Percentiles rank a stretch among this genome's conserved stretches.
Evolutionary conservation across 2,113 vertebrate species (phyloP).

Genomic region (Hipposideros armiger): DNA sequence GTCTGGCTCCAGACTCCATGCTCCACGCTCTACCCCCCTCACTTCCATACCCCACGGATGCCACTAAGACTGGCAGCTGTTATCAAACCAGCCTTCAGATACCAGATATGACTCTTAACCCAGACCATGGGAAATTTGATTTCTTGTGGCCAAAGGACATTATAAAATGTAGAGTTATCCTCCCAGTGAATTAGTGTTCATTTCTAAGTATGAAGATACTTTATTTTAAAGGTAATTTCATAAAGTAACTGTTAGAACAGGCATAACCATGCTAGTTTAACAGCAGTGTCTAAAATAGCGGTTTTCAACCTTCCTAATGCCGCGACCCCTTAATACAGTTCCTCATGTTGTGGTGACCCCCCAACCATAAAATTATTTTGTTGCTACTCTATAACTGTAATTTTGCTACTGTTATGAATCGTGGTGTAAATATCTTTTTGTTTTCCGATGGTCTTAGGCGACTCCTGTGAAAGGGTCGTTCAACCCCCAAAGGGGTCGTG

Average conservation of each 20-base stretch:
- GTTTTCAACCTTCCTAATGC: too few species aligned
- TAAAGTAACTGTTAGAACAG: slow-evolving; percentile 7
- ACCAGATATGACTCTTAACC: neutral
- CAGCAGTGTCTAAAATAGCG: neutral
- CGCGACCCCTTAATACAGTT: too few species aligned
- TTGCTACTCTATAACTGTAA: too few species aligned
- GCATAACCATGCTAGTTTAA: neutral
- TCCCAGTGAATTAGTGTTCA: neutral
- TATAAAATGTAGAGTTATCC: neutral
- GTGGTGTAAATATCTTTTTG: too few species aligned
- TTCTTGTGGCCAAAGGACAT: slow-evolving; percentile 17
- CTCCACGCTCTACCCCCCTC: too few species aligned
- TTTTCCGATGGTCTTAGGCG: too few species aligned
- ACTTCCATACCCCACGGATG: fast-evolving
- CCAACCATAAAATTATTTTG: too few species aligned
- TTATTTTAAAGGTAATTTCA: neutral
- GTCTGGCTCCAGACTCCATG: neutral
- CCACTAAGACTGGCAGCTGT: neutral
- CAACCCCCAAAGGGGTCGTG: too few species aligned
- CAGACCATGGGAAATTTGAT: neutral
- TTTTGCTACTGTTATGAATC: too few species aligned
- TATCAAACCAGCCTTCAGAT: neutral
- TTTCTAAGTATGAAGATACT: slow-evolving; percentile 25
- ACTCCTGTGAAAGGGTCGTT: too few species aligned
- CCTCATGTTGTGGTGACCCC: too few species aligned